phyloP scores from a whole-genome alignment of 2,888 invertebrate species.

The Xestia xanthographa region DNA sequence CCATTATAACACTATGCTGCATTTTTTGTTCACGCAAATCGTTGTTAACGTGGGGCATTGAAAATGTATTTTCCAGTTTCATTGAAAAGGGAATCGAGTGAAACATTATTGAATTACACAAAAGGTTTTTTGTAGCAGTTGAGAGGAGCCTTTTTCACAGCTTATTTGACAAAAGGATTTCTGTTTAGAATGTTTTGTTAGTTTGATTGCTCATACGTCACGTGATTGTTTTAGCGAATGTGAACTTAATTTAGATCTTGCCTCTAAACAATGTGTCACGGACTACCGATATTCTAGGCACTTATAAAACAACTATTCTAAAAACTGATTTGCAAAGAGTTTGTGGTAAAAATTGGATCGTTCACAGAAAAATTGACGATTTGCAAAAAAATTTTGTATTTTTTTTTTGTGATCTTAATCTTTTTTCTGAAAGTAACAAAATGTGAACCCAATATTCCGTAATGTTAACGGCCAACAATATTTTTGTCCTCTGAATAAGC shows the following conservation, averaged over 20 bases:
- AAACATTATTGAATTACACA: slow-evolving; percentile 18
- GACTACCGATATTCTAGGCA: no score
- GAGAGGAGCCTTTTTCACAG: not conserved
- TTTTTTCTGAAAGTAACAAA: no score
- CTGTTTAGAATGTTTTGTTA: not conserved
- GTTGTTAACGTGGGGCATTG: not conserved
- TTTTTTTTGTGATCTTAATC: no score
- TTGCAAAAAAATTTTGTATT: no score
- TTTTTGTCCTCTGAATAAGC: no score
- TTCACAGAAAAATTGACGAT: no score
- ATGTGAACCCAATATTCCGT: no score
- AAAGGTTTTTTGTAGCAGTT: slow-evolving; percentile 5
- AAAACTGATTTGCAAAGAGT: no score
- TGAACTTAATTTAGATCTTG: not conserved
- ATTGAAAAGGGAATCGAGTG: slow-evolving; percentile 1
- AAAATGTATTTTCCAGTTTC: slow-evolving; percentile 16
- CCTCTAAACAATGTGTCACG: not conserved
- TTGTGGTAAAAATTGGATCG: no score
- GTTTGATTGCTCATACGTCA: not conserved
- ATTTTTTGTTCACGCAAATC: slow-evolving; percentile 8
- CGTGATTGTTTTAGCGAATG: not conserved
- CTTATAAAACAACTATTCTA: no score
- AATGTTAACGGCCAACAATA: no score
- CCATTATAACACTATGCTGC: not conserved
- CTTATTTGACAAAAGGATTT: not conserved